Conservation (phyloP, 2,113 vertebrate species). For the Platichthys stellatus region DNA sequence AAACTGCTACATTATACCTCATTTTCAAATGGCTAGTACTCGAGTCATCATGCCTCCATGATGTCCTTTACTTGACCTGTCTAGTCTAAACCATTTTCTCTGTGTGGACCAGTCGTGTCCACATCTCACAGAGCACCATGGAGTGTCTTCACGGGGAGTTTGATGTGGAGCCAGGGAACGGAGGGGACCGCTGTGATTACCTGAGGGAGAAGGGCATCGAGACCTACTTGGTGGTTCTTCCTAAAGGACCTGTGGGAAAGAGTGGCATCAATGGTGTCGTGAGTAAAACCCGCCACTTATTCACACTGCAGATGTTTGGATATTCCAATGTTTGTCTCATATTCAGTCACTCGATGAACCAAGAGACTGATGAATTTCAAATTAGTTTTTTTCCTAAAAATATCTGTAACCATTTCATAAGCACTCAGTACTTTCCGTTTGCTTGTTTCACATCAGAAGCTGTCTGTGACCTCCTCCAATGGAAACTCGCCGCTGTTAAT, state of each 20-base stretch:
- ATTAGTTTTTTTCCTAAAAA: not conserved
- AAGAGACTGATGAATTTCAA: not conserved
- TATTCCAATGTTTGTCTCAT: not conserved
- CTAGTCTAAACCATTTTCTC: constrained; percentile 6
- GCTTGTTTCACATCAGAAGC: constrained; percentile 78
- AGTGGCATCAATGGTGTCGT: constrained; percentile 89
- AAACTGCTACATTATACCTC: too few relatives aligned
- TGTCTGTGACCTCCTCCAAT: constrained; percentile 87
- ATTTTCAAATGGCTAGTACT: too few relatives aligned
- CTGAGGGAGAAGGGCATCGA: constrained; percentile 91
- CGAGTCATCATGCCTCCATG: too few relatives aligned
- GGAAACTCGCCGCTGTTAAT: constrained; percentile 88
- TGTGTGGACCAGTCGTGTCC: constrained; percentile 85
- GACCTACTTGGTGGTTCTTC: constrained; percentile 89
- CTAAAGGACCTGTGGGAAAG: constrained; percentile 84
- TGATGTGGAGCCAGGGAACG: constrained; percentile 90
- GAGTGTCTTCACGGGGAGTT: constrained; percentile 94
- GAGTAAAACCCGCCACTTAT: constrained; percentile 67
- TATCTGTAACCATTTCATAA: not conserved
- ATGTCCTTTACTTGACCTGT: too few relatives aligned
- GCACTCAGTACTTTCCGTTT: not conserved
- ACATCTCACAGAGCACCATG: constrained; percentile 94
- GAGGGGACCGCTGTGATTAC: constrained; percentile 92
- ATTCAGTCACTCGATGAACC: not conserved
- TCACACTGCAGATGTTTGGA: not conserved